phyloP scores from a whole-genome alignment of 2,113 vertebrate species.

The Odontophorus gujanensis region DNA sequence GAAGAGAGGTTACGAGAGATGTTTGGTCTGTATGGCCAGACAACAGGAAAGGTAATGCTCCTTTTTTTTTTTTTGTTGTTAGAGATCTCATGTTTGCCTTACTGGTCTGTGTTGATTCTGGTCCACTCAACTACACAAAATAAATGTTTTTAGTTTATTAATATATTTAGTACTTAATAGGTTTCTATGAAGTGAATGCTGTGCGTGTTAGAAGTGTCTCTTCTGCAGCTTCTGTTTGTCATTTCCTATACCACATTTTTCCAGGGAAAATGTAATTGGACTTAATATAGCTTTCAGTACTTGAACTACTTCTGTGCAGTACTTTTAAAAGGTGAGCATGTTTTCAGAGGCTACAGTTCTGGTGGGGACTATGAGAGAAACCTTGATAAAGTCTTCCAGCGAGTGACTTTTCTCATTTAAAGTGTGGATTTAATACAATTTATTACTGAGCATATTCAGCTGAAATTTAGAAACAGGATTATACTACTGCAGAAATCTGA shows the following conservation, averaged over 20 bases:
- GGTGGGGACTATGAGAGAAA: not conserved
- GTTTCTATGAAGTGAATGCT: not conserved
- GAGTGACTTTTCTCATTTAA: not conserved
- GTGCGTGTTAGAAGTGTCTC: not conserved
- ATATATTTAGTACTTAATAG: not conserved
- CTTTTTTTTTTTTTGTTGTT: not conserved
- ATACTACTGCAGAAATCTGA: not conserved
- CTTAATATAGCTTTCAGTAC: not conserved
- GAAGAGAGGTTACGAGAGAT: conserved; percentile 92
- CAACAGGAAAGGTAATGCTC: conserved; percentile 92
- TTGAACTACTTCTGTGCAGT: not conserved
- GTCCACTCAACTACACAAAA: not conserved
- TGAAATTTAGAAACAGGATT: not conserved
- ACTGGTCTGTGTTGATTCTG: not conserved
- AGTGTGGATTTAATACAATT: not conserved
- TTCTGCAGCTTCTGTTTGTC: not conserved
- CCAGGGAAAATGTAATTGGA: not conserved
- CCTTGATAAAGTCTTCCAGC: not conserved
- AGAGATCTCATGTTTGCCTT: not conserved
- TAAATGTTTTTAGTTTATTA: not conserved
- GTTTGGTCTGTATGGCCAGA: conserved; percentile 94
- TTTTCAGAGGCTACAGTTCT: not conserved
- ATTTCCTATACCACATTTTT: not conserved
- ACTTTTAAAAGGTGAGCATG: not conserved
- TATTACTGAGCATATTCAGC: not conserved